Evolutionary conservation across 2,888 invertebrate species (phyloP).

Genomic region (Osmoderma eremita): DNA sequence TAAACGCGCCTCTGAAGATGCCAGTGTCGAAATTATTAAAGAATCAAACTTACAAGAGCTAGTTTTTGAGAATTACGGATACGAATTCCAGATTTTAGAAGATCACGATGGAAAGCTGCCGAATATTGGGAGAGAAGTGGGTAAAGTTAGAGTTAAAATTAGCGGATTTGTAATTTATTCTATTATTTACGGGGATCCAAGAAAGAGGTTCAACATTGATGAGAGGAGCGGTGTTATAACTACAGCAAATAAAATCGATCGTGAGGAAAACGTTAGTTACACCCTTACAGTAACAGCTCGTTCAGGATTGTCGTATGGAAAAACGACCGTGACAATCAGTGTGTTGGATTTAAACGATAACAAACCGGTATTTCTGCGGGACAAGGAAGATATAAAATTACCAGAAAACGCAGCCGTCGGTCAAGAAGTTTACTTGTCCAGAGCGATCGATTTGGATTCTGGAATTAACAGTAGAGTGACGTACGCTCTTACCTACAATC

Average conservation of each 20-base stretch:
- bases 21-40: constrained; percentile 83
- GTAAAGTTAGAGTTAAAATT: constrained; percentile 73
- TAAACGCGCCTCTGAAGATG: constrained; percentile 76
- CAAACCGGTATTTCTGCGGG: constrained; percentile 82
- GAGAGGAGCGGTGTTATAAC: constrained; percentile 81
- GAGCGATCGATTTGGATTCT: constrained; percentile 87
- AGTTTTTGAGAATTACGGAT: constrained; percentile 81
- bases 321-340: constrained; percentile 81
- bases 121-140: constrained; percentile 77
- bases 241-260: constrained; percentile 82
- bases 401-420: constrained; percentile 93
- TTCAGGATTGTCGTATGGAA: constrained; percentile 78
- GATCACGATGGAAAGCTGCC: constrained; percentile 74
- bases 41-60: constrained; percentile 76
- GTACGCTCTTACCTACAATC: constrained; percentile 83
- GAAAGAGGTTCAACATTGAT: constrained; percentile 82
- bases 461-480: constrained; percentile 88
- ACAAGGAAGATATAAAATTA: constrained; percentile 81
- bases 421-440: constrained; percentile 88
- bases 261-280: constrained; percentile 82
- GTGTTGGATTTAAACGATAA: constrained; percentile 93
- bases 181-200: constrained; percentile 83
- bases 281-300: constrained; percentile 83
- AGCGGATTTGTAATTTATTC: constrained; percentile 71
- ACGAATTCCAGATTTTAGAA: constrained; percentile 85